Base-by-base conservation (phyloP, 2,888 invertebrate genomes). In the Germaria angustata region DNA sequence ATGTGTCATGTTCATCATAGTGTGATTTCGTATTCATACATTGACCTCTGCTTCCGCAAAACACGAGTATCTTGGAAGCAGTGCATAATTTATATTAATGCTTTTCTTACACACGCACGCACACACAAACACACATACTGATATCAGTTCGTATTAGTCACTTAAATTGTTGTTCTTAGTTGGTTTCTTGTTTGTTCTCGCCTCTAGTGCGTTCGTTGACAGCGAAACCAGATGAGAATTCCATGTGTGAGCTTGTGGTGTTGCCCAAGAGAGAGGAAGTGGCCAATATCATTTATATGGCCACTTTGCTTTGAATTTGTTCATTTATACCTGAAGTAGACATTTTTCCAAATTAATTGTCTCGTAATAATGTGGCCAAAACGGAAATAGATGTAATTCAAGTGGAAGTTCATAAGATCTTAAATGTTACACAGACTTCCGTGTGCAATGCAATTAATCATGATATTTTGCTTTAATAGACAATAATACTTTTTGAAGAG, bases 21-120 rank as follows among this genome's bases (percentile, higher is more conserved):
- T 69, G 75, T 69, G 51, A 66, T 59, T 66, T 61, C 32, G 17
- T 57, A 66, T 72, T 17, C 63, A 79, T 66, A 28, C 82, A 79
- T 75, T 82, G 82, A 82, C 82, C 82, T 79, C 82, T 71, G 78
- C 65, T 82, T 82, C 82, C 82, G 82, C 73, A 75, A 71, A 82
- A 71, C 75, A 44, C 57, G n/a, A 22, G 49, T n/a, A 22, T 7
- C 28, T 5, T 28, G n/a, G 4, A 24, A 49, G 49, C 11, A 13
- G n/a, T 13, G 39, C 57, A 36, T 49, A 66, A 49, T 66, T 24
- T 15, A n/a, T 15, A n/a, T 51, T 17, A 15, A 24, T 69, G 57
- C n/a, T 63, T 61, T 72, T 51, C 22, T 49, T 65, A 41, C 51
- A 39, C 39, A 28, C 15, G 44, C 44, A 51, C 17, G 3, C 28